Conservation (phyloP, 2,888 invertebrate species). For the Dioctria linearis region DNA sequence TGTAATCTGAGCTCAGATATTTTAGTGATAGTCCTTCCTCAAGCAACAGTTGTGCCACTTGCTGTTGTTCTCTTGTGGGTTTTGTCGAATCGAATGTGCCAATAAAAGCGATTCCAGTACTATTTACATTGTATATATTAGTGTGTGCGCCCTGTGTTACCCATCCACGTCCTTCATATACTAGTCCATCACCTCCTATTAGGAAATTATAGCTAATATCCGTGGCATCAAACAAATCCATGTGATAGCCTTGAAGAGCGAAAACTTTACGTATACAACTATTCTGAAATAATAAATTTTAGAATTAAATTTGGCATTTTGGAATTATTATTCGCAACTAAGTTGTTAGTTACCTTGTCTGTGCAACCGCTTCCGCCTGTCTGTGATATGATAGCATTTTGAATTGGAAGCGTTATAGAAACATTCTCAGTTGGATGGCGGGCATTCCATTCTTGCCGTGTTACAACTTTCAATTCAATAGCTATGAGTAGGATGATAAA, state of each 20-base stretch:
- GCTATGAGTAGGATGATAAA: too few species aligned
- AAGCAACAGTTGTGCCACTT: too few species aligned
- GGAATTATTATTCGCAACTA: too few species aligned
- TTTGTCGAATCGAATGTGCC: too few species aligned
- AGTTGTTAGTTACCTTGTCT: too few species aligned
- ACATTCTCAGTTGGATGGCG: background rate
- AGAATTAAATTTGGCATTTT: too few species aligned
- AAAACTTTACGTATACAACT: too few species aligned
- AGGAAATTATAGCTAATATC: conserved; percentile 68
- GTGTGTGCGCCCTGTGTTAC: conserved; percentile 80
- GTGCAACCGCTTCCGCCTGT: conserved; percentile 14
- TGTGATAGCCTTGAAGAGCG: too few species aligned
- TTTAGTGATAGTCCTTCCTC: conserved; percentile 75
- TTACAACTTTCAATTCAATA: background rate
- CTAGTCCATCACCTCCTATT: conserved; percentile 68
- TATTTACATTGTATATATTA: conserved; percentile 76
- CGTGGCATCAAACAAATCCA: too few species aligned
- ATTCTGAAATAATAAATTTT: too few species aligned
- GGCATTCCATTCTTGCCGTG: background rate
- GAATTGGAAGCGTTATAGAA: conserved; percentile 66
- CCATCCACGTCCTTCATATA: conserved; percentile 68
- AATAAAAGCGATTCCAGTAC: conserved; percentile 81
- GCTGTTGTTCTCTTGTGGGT: too few species aligned
- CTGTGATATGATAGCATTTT: conserved; percentile 30
- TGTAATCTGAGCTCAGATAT: conserved; percentile 77